Percentiles rank a stretch among this genome's conserved stretches.
Conservation (phyloP, 2,113 vertebrate species). For the Jacana jacana region DNA sequence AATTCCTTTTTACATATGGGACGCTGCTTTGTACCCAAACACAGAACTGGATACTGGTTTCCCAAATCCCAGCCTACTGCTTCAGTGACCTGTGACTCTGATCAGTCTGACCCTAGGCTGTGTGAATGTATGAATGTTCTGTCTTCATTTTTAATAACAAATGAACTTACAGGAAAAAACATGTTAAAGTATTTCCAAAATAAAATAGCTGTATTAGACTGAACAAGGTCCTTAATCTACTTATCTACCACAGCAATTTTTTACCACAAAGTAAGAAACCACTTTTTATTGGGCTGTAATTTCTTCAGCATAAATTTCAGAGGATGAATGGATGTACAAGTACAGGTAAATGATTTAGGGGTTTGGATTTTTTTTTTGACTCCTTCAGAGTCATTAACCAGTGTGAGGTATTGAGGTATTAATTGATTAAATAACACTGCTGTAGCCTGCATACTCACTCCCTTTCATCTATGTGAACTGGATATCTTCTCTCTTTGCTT, state of each 20-base stretch:
- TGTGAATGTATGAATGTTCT: background rate
- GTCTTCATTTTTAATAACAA: conserved; percentile 27
- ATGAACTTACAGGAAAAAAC: background rate
- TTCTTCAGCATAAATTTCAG: background rate
- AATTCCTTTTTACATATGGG: conserved; percentile 1
- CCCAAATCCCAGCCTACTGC: background rate
- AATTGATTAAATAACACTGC: background rate
- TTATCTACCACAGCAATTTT: background rate
- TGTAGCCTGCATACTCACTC: background rate
- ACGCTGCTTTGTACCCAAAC: background rate
- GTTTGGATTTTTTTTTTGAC: background rate
- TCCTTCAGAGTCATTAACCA: background rate
- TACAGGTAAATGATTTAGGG: background rate
- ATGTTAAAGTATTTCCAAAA: background rate
- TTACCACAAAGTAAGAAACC: background rate
- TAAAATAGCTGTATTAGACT: background rate
- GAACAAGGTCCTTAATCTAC: conserved; percentile 5
- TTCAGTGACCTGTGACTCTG: background rate
- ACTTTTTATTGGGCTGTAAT: background rate
- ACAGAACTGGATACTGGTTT: background rate
- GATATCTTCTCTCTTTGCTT: background rate
- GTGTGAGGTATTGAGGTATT: background rate
- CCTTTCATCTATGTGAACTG: background rate
- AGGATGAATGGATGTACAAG: background rate
- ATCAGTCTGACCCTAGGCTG: background rate